Percentiles rank a stretch among this genome's conserved stretches.
Evolutionary conservation across 2,797 vertebrate genomes (phyloP).

Genomic region (Acanthurus leucopareius): DNA sequence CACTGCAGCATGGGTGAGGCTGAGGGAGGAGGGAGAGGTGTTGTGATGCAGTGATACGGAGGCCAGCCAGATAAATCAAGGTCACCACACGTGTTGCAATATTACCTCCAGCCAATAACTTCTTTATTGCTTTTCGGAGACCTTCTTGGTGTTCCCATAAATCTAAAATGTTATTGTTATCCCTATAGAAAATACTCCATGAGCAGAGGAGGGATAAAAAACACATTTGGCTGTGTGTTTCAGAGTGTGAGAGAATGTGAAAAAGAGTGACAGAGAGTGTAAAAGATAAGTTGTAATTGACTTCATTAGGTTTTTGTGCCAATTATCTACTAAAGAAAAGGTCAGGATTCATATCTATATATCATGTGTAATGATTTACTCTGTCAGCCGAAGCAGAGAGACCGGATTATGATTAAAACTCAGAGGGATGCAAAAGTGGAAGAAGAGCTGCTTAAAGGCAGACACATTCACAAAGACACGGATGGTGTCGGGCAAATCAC

Average conservation of each 20-base stretch:
- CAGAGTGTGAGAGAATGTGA: conserved; percentile 3
- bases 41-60: conserved; percentile 74
- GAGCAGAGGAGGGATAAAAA: conserved; percentile 39
- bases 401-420: conserved; percentile 10
- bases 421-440: neutral
- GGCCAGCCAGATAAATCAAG: conserved; percentile 82
- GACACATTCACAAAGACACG: conserved; percentile 14
- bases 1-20: conserved; percentile 83
- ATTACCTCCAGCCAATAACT: conserved; percentile 84
- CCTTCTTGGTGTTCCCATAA: conserved; percentile 76
- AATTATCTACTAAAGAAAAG: conserved; percentile 1
- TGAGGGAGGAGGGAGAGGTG: conserved; percentile 74
- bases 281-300: conserved; percentile 32
- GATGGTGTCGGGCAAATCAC: conserved; percentile 8
- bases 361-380: conserved; percentile 24
- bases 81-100: conserved; percentile 79
- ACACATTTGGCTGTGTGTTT: conserved; percentile 31
- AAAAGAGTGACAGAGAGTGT: conserved; percentile 31
- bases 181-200: conserved; percentile 59
- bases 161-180: conserved; percentile 77
- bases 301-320: conserved; percentile 7
- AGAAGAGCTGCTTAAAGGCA: conserved; percentile 9
- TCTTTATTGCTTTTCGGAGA: conserved; percentile 85
- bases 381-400: conserved; percentile 10
- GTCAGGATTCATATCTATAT: conserved; percentile 10